Conservation (phyloP, 2,888 invertebrate species). For the Cantharis rufa region DNA sequence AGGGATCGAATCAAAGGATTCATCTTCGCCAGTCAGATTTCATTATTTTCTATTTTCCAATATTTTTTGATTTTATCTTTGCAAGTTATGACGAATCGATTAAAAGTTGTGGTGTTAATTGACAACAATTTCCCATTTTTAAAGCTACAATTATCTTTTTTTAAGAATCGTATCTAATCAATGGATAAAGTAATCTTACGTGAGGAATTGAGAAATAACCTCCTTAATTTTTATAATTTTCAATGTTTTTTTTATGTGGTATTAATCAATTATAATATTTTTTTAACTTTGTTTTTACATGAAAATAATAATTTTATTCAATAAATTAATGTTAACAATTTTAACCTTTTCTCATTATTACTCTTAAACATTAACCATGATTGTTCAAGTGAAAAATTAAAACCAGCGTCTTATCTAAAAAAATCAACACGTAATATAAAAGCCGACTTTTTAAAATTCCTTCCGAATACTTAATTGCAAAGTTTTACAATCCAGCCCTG, state of each 20-base stretch:
- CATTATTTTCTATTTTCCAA: background rate
- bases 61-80: background rate
- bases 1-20: background rate
- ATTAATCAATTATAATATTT: background rate
- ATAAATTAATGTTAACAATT: background rate
- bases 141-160: background rate
- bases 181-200: background rate
- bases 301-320: background rate
- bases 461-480: background rate
- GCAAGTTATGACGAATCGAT: background rate
- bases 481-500: background rate
- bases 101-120: background rate
- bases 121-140: background rate
- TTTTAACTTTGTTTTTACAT: too few relatives aligned
- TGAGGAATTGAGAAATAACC: background rate
- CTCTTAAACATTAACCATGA: background rate
- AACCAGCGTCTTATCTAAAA: background rate
- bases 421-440: background rate
- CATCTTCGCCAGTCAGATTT: background rate
- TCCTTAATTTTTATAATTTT: background rate
- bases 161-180: background rate
- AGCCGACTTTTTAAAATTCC: background rate
- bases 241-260: too few relatives aligned
- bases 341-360: background rate
- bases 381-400: background rate